Conservation (phyloP, 2,888 invertebrate genomes). For the Clostera curtula region DNA sequence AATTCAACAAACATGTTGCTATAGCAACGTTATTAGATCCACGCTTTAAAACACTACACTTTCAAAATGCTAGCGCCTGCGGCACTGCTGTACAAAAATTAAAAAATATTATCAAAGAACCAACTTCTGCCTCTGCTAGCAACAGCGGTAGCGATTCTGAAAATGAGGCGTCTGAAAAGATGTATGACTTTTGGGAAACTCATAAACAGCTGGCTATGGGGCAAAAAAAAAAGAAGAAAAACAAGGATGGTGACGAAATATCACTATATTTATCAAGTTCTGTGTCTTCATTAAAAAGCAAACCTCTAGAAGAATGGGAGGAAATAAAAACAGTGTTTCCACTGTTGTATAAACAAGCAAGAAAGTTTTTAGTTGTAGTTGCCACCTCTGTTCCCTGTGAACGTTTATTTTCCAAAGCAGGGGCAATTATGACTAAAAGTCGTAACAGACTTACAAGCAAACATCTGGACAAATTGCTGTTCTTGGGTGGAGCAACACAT, state of each 20-base stretch:
- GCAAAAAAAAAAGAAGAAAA: conserved; percentile 1
- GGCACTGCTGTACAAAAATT: conserved; percentile 1
- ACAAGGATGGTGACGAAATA: conserved; percentile 1
- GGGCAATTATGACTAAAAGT: too few species aligned
- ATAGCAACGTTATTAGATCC: conserved; percentile 3
- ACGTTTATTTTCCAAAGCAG: too few species aligned
- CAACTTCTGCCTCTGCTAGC: conserved; percentile 1
- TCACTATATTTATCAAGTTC: conserved; percentile 2
- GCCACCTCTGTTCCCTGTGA: too few species aligned
- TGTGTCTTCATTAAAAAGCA: too few species aligned
- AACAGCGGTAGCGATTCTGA: conserved; percentile 1
- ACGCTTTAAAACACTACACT: conserved; percentile 1
- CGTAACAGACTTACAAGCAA: too few species aligned
- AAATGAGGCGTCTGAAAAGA: conserved; percentile 1
- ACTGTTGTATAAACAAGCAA: too few species aligned
- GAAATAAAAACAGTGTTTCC: too few species aligned
- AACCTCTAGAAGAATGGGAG: too few species aligned
- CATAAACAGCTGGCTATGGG: conserved; percentile 1
- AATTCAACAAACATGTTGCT: conserved; percentile 1
- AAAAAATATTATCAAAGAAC: background rate
- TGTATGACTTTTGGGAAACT: background rate
- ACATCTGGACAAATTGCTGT: too few species aligned
- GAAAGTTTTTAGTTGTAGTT: too few species aligned
- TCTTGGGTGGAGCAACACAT: too few species aligned
- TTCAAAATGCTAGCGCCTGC: conserved; percentile 2